Percentiles rank a stretch among this genome's conserved stretches.
Evolutionary conservation across 2,113 vertebrate species (phyloP).

Genomic region (Poeciliopsis prolifica): DNA sequence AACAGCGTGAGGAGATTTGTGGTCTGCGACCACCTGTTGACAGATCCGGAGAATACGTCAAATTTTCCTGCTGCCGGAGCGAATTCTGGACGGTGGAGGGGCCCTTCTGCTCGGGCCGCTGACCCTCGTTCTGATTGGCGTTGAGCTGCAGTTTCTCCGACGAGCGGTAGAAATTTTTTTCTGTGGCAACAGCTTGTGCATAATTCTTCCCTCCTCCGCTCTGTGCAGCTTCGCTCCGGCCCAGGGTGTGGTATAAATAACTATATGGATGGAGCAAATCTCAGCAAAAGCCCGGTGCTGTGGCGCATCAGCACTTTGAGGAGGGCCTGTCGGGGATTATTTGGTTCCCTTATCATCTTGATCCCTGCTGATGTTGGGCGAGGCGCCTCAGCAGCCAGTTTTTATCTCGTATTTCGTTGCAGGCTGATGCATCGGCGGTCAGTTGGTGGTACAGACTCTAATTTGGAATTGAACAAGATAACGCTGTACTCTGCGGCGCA

Average conservation of each 20-base stretch:
- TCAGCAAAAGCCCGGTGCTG: slow-evolving; percentile 38
- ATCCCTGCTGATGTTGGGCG: slow-evolving; percentile 25
- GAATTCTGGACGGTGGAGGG: neutral
- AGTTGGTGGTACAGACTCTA: neutral
- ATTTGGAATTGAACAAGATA: slow-evolving; percentile 1
- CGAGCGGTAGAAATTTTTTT: slow-evolving; percentile 35
- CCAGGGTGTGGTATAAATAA: slow-evolving; percentile 66
- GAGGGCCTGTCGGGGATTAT: slow-evolving; percentile 27
- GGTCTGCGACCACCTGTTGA: slow-evolving; percentile 60
- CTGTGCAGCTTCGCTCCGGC: slow-evolving; percentile 29
- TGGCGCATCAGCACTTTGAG: slow-evolving; percentile 53
- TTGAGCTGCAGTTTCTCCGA: slow-evolving; percentile 28
- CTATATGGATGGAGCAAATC: slow-evolving; percentile 53
- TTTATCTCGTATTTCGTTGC: slow-evolving; percentile 2
- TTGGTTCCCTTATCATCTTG: slow-evolving; percentile 32
- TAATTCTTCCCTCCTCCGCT: slow-evolving; percentile 55
- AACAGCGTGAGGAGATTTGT: slow-evolving; percentile 39
- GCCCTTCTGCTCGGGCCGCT: neutral
- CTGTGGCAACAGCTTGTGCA: slow-evolving; percentile 43
- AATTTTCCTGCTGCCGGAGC: neutral
- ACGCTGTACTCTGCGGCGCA: neutral
- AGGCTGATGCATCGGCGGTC: slow-evolving; percentile 13
- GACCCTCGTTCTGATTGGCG: slow-evolving; percentile 32
- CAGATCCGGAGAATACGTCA: slow-evolving; percentile 15
- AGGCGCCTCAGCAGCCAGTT: slow-evolving; percentile 55